Percentiles rank a stretch among this genome's conserved stretches.
Evolutionary conservation across 2,113 vertebrate species (phyloP).

Genomic region (Dromaius novaehollandiae): DNA sequence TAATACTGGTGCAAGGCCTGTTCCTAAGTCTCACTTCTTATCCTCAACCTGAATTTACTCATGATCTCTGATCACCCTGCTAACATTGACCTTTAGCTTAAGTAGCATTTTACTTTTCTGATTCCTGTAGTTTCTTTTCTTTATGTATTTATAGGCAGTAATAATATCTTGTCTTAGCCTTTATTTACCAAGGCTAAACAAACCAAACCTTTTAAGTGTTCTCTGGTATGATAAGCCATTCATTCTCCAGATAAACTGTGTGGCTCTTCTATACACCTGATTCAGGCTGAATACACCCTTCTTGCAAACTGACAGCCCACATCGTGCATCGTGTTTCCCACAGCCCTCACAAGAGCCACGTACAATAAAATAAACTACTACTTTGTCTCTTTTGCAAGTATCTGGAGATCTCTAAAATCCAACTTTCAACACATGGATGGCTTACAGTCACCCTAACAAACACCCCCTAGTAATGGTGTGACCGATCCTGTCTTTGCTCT

Average conservation of each 20-base stretch:
- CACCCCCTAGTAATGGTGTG: not conserved
- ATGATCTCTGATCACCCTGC: not conserved
- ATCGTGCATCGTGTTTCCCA: not conserved
- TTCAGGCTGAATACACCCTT: not conserved
- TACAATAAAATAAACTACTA: not conserved
- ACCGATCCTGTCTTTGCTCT: not conserved
- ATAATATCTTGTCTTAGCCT: not conserved
- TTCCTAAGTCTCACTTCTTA: not conserved
- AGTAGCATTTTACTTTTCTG: not conserved
- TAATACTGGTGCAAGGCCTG: not conserved
- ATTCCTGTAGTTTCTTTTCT: not conserved
- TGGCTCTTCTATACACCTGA: not conserved
- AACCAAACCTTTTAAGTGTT: not conserved
- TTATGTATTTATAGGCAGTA: not conserved
- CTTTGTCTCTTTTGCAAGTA: not conserved
- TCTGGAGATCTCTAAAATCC: not conserved
- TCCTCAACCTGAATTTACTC: not conserved
- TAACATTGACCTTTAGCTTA: slow-evolving; percentile 1
- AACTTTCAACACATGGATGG: not conserved
- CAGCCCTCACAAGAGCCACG: not conserved
- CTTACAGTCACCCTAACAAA: not conserved
- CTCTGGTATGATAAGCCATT: not conserved
- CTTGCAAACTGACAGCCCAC: not conserved
- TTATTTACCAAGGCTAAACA: slow-evolving; percentile 32
- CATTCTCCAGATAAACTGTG: not conserved